Base-by-base conservation (phyloP, 1,140 invertebrate species). In the Neodiprion lecontei region DNA sequence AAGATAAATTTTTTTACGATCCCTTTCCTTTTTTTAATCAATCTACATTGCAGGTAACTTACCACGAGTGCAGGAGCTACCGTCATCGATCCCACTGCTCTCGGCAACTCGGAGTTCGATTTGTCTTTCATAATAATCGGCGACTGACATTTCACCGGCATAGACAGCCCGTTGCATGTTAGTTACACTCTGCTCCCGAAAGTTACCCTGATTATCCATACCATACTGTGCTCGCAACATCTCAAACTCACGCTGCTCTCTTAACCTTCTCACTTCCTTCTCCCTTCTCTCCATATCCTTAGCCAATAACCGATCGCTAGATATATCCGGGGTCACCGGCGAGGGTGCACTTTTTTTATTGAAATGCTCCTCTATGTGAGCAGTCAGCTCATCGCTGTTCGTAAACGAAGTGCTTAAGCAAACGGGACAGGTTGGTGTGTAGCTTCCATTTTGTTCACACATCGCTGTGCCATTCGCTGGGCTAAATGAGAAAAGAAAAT, bases 121-220 rank as follows among this genome's bases (percentile, higher is more conserved):
- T 82, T 94, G 94, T 67, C 94, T 90, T 81, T 96, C 93, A 82
- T 96, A 96, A 87, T 95, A 97, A 84, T 97, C 96, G 0, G 93
- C 91, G 1, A 96, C 93, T 11, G 94, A 93, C 87, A 97, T 92
- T 83, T 96, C 94, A 2, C 96, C 96, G 40, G 93, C 93, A 84
- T 94, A 94, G 9, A 97, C 95, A 71, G 96, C 95, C 67, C 93
- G 89, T 83, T 96, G 94, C 90, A 97, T 92, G 84, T 95, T 95
- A 40, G 92, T 93, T 1, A 95, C 92, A 72, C 94, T 95, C 78
- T 96, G 95, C 79, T 95, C 94, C 53, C 92, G 91, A 87, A 95
- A 95, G 79, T 94, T 94, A 48, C 92, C 93, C 79, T 95, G 93
- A 87, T 95, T 94, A 80, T 96, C 95, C 95, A 97, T 96, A 1